phyloP scores from a whole-genome alignment of 2,888 invertebrate species.

The Acleris holmiana region DNA sequence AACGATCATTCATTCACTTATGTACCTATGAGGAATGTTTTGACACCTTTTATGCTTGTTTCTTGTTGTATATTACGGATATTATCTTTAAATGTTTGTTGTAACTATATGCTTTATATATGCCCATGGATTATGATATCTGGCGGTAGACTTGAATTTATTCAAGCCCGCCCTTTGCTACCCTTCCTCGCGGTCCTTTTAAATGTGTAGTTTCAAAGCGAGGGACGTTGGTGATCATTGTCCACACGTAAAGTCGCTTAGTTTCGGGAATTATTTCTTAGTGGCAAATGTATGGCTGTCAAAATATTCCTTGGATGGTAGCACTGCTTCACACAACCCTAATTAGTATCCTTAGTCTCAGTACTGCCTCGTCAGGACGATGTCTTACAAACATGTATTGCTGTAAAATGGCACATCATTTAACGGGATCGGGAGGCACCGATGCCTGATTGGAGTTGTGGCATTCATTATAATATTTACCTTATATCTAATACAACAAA shows the following conservation, averaged over 20 bases:
- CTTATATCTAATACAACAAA: background rate
- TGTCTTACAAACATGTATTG: slow-evolving; percentile 8
- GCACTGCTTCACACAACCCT: slow-evolving; percentile 28
- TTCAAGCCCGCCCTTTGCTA: background rate
- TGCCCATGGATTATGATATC: too few species aligned
- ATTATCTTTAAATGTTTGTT: background rate
- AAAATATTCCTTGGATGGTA: slow-evolving; percentile 26
- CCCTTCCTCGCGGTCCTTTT: too few species aligned
- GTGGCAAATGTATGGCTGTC: slow-evolving; percentile 13
- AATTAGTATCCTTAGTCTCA: background rate
- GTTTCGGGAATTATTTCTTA: background rate
- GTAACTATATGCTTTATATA: background rate
- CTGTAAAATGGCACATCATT: slow-evolving; percentile 15
- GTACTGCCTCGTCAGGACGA: background rate
- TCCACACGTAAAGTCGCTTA: too few species aligned
- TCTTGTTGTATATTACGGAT: background rate
- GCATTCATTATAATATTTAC: slow-evolving; percentile 8
- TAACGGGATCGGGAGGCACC: slow-evolving; percentile 1
- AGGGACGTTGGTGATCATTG: too few species aligned
- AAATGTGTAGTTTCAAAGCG: too few species aligned
- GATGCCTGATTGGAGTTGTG: slow-evolving; percentile 15
- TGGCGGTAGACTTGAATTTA: too few species aligned
- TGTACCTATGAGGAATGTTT: slow-evolving; percentile 22
- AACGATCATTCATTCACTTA: slow-evolving; percentile 33
- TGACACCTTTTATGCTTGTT: slow-evolving; percentile 19